A percentile compares a stretch with the other conserved stretches of the same genome.
phyloP scores from a whole-genome alignment of 2,113 vertebrate genomes.

The Galeopterus variegatus region DNA sequence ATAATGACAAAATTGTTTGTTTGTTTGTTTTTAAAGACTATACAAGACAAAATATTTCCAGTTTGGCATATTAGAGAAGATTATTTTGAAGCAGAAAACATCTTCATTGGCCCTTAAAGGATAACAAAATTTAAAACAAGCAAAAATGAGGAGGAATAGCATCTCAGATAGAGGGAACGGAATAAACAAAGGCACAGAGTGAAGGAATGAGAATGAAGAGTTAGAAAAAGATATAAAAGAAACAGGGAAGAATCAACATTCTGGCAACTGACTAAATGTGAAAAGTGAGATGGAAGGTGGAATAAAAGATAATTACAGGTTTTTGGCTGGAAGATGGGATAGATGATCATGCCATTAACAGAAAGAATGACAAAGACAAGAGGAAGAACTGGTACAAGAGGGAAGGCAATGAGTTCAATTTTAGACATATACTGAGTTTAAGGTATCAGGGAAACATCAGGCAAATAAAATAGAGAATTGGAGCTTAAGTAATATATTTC shows the following conservation, averaged over 20 bases:
- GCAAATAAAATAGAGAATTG: neutral
- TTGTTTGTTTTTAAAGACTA: neutral
- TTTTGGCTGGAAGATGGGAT: neutral
- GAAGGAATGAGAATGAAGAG: neutral
- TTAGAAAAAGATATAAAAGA: neutral
- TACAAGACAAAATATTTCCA: neutral
- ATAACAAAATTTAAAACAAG: neutral
- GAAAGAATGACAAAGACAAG: neutral
- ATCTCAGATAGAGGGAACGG: neutral
- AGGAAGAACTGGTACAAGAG: neutral
- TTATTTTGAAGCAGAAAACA: neutral
- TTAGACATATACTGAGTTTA: neutral
- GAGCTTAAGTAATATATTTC: neutral
- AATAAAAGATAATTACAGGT: neutral
- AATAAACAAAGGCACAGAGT: neutral
- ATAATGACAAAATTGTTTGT: neutral
- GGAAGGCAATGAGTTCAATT: neutral
- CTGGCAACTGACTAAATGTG: neutral
- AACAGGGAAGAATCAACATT: neutral
- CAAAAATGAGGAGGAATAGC: neutral
- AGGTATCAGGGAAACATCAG: neutral
- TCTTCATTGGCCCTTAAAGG: neutral
- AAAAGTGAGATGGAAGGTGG: neutral
- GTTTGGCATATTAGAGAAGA: neutral
- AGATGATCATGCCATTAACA: neutral